Evolutionary conservation across 1,140 invertebrate genomes (phyloP).

Genomic region (Asobara japonica): DNA sequence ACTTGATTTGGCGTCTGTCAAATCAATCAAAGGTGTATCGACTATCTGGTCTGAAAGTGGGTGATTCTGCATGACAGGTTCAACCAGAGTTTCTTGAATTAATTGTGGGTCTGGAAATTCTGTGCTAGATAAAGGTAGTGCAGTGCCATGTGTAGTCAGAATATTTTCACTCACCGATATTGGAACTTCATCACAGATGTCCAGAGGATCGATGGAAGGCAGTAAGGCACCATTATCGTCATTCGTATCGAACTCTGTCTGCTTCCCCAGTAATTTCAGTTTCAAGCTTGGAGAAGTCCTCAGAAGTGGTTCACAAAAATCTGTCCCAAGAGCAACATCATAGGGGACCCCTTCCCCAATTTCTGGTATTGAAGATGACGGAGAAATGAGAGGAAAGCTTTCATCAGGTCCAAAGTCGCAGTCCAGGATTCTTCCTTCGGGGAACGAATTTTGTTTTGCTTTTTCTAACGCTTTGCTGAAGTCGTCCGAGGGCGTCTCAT

Average conservation of each 20-base stretch:
- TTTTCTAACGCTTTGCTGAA: neutral
- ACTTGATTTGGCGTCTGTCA: neutral
- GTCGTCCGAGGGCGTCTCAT: neutral
- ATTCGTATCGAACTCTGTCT: constrained; percentile 20
- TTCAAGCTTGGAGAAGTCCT: constrained; percentile 20
- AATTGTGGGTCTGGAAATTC: neutral
- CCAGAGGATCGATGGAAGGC: constrained; percentile 26
- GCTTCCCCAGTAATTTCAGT: constrained; percentile 31
- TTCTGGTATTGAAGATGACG: constrained; percentile 2
- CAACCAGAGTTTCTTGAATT: neutral
- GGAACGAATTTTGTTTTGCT: neutral
- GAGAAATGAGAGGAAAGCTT: neutral
- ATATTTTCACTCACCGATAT: neutral
- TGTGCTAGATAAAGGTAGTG: neutral
- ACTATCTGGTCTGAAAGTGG: constrained; percentile 1
- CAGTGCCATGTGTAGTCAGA: neutral
- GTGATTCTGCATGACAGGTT: neutral
- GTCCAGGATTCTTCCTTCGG: constrained; percentile 17
- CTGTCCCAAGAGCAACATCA: neutral
- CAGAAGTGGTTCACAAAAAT: neutral
- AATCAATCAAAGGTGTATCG: constrained; percentile 10
- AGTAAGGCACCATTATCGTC: constrained; percentile 19
- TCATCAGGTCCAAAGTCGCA: neutral
- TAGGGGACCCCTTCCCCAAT: neutral
- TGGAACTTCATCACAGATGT: neutral